A percentile compares a stretch with the other conserved stretches of the same genome.
These are phyloP conservation scores for Cylloceria caligata DNA, from an alignment of 2,888 invertebrate genomes.

Conservation along the genomic window DNA sequence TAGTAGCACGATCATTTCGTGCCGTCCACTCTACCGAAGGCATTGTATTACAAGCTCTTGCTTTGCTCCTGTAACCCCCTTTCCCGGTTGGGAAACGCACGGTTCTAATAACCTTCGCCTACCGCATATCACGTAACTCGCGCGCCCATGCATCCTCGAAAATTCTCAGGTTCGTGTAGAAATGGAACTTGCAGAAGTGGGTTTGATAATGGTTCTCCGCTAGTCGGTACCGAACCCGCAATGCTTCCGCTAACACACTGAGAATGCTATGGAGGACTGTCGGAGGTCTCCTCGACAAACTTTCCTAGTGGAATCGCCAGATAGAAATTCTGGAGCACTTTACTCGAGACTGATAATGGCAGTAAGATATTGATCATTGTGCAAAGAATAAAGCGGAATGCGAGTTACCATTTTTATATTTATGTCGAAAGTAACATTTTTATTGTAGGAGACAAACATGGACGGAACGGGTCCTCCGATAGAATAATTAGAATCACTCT, in stretches of 20 bases:
- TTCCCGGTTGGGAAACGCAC: too few species aligned
- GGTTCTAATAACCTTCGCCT: too few species aligned
- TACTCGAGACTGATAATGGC: constrained; percentile 8
- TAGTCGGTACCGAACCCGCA: constrained; percentile 27
- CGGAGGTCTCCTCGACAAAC: constrained; percentile 9
- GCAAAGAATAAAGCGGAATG: too few species aligned
- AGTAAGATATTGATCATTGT: background rate
- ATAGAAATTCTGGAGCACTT: background rate
- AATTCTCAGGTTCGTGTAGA: constrained; percentile 55
- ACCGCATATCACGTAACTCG: constrained; percentile 59
- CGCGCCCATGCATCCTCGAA: constrained; percentile 36
- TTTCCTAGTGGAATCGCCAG: constrained; percentile 1
- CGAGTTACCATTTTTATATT: too few species aligned
- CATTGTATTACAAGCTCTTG: constrained; percentile 51
- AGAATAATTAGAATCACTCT: too few species aligned
- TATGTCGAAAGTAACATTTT: too few species aligned
- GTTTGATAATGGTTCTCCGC: constrained; percentile 16
- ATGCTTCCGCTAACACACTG: constrained; percentile 20
- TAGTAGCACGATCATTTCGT: constrained; percentile 35
- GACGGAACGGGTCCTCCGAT: too few species aligned
- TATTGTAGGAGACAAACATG: too few species aligned
- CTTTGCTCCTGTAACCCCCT: constrained; percentile 9
- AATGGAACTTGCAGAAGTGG: constrained; percentile 55
- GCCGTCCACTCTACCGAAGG: constrained; percentile 36
- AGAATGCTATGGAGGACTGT: background rate